Base-by-base conservation (phyloP, 2,797 vertebrate genomes). In the Xyrichtys novacula region DNA sequence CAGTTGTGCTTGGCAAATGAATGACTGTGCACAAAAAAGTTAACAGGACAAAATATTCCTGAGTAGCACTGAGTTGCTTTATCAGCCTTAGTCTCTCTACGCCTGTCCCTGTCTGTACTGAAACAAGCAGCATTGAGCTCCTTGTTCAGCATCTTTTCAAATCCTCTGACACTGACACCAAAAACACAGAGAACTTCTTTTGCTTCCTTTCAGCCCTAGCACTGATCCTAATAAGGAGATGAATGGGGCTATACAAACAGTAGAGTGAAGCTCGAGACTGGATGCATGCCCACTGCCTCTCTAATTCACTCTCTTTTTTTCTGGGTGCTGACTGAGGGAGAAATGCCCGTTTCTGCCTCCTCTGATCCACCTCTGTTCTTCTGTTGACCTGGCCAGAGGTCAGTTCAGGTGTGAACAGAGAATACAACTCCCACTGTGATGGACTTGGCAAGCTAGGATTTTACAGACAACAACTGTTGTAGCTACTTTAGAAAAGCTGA, bases 191-290 rank as follows among this genome's bases (percentile, higher is more conserved):
- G 71, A 74, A 52, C 77, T 78, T 63, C 84, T 85, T 79, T 85
- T 74, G 84, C 67, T 67, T 78, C 78, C 78, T 83, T 85, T 90
- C 77, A 88, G 76, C 49, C 69, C 55, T 65, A 43, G 80, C 76
- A 75, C 81, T 88, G 87, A 89, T 89, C 90, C 92, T 91, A 93
- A 93, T 93, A 93, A 87, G 91, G 90, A 83, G 75, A 90, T 90
- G 88, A 93, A 92, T 91, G 85, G 84, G 69, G 86, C 87, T 85
- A 78, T 87, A 87, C 84, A 91, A 87, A 89, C 84, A 86, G 77
- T 48, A 62, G 80, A 83, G 76, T 78, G 74, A 74, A 80, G 80
- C 78, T 60, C 66, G 62, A 54, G 76, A 75, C 73, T 89, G 89
- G 87, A 90, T 65, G 39, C 42, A 58, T 80, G 88, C 87, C 88